Evolutionary conservation across 2,888 invertebrate species (phyloP), one percentile per base, ranked within the genome.

Genomic region (Rhingia campestris): DNA sequence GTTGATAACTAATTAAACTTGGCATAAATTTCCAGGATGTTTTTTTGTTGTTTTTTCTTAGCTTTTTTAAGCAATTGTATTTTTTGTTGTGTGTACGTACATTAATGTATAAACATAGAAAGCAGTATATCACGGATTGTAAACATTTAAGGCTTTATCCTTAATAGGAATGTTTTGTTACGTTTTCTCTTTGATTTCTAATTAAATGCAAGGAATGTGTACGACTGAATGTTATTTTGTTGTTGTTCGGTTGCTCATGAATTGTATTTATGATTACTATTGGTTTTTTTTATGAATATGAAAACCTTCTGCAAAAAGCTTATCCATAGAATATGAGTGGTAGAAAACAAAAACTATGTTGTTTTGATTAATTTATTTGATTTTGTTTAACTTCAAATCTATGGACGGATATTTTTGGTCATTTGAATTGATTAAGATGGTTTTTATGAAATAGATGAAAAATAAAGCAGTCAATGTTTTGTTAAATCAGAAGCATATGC

Each of bases 91-190:
- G 81, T 75, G 77, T 77, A 72, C 79, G 79, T 74, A 86, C 66
- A 81, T 69, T 86, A 63, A 77, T 82, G 61, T 79, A 79, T 80
- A 81, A 79, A 86, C 86, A 87, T 80, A 85, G 77, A 87, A 86
- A 87, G 86, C 85, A 73, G 76, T 86, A 82, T 86, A 81, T 86
- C 81, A 86, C 82, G 80, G 87, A 87, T 87, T 87, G 87, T 87
- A 82, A 82, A 86, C 85, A 87, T 75, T 67, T 87, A 87, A 87
- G 87, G 87, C 86, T 86, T 81, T 79, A 72, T 79, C 79, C 79
- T 79, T 75, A 64, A 35, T 76, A 75, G 79, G 70, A 81, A 86
- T 73, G 73, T 66, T 81, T 82, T 73, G 73, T 85, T 79, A 79
- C 69, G 59, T 75, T 53, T 41, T 66, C 6, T 51, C 54, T 63